Conservation (phyloP, 2,113 vertebrate species). For the Sinocyclocheilus grahami region DNA sequence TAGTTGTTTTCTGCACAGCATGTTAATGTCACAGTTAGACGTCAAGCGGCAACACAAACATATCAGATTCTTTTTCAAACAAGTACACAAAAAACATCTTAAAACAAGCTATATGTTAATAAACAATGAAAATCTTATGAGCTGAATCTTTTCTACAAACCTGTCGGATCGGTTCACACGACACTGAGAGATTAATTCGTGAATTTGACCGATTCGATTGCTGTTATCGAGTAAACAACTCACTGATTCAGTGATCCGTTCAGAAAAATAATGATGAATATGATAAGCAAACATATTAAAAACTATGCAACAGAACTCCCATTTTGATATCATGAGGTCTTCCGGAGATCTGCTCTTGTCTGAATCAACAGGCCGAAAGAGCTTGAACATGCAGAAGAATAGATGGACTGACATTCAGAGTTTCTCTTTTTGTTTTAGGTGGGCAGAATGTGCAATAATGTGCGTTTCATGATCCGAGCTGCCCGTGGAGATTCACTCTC, state of each 20-base stretch:
- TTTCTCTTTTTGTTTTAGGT: background rate
- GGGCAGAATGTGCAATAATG: background rate
- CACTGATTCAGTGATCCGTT: background rate
- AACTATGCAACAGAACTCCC: background rate
- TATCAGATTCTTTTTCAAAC: background rate
- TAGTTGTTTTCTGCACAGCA: background rate
- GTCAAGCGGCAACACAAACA: background rate
- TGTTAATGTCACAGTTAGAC: conserved; percentile 9
- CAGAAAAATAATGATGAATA: no score
- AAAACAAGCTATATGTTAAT: background rate
- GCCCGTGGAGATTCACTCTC: background rate
- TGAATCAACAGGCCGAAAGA: background rate
- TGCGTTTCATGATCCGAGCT: background rate
- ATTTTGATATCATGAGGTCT: background rate
- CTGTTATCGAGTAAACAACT: background rate
- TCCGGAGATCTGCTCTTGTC: background rate
- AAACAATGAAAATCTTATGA: background rate
- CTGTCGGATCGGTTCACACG: background rate
- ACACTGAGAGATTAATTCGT: background rate
- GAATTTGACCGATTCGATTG: background rate
- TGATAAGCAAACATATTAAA: no score
- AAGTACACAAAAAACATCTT: background rate
- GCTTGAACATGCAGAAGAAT: background rate
- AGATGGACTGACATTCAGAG: background rate
- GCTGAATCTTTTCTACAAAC: background rate